These are phyloP conservation scores for Hyppa rectilinea DNA, from an alignment of 2,888 invertebrate genomes.

Conservation along the genomic window DNA sequence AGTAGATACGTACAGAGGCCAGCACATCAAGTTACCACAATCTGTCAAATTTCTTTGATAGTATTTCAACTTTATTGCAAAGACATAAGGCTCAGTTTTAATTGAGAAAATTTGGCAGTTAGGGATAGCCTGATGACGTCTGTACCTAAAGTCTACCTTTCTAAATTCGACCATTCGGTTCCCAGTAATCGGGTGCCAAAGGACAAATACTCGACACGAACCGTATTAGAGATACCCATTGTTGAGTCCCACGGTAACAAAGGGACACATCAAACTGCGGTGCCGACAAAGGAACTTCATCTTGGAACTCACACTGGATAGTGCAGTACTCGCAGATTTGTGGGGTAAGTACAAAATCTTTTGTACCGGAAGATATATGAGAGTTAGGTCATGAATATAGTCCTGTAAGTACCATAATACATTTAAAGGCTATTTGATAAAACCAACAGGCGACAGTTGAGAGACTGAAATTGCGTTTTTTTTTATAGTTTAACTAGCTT, in stretches of 20 bases:
- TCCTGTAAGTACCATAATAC: too few species aligned
- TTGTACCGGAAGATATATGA: not conserved
- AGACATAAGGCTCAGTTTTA: too few species aligned
- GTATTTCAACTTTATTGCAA: too few species aligned
- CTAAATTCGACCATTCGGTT: slow-evolving; percentile 15
- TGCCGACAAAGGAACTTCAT: slow-evolving; percentile 40
- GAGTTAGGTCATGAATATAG: not conserved
- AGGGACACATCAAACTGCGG: slow-evolving; percentile 40
- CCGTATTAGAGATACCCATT: slow-evolving; percentile 43
- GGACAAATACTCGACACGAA: slow-evolving; percentile 48
- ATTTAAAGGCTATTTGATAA: too few species aligned
- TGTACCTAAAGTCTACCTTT: not conserved
- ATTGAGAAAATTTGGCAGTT: too few species aligned
- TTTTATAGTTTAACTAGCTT: too few species aligned
- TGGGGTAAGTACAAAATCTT: not conserved
- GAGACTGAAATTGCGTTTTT: too few species aligned
- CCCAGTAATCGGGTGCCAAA: slow-evolving; percentile 23
- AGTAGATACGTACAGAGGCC: too few species aligned
- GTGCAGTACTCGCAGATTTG: slow-evolving; percentile 18
- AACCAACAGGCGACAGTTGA: too few species aligned
- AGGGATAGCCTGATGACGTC: too few species aligned
- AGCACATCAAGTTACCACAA: too few species aligned
- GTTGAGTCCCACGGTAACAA: slow-evolving; percentile 43
- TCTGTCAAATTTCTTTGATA: too few species aligned
- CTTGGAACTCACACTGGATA: slow-evolving; percentile 36